Evolutionary conservation across 2,797 vertebrate species (phyloP).

Genomic region (Vespertilio murinus): DNA sequence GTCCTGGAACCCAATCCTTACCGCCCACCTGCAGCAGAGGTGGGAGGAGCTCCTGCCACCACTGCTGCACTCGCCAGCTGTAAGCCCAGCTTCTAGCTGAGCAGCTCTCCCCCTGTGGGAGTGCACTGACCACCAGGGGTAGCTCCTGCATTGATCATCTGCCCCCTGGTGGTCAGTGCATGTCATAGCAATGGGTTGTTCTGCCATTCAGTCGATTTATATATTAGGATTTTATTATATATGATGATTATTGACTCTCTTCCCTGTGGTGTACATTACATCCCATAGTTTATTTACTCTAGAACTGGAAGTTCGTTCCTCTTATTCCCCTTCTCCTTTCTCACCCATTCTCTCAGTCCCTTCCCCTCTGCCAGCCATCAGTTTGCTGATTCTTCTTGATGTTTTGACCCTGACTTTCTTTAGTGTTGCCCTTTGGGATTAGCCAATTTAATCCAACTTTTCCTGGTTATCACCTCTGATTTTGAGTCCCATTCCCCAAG

Average conservation of each 20-base stretch:
- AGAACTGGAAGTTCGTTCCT: not conserved
- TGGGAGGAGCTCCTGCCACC: too few relatives aligned
- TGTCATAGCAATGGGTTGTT: too few relatives aligned
- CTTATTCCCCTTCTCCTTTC: not conserved
- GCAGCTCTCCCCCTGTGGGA: too few relatives aligned
- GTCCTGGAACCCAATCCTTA: too few relatives aligned
- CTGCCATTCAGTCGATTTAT: too few relatives aligned
- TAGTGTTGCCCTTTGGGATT: not conserved
- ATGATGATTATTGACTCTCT: not conserved
- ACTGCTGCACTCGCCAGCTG: too few relatives aligned
- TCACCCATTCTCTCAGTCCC: not conserved
- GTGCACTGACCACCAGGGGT: too few relatives aligned
- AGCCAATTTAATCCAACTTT: not conserved
- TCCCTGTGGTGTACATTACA: not conserved
- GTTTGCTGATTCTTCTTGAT: not conserved
- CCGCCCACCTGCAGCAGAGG: rapidly evolving
- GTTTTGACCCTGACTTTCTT: not conserved
- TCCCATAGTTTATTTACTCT: not conserved
- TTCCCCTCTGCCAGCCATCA: not conserved
- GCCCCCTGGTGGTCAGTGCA: too few relatives aligned
- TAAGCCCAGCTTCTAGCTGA: too few relatives aligned
- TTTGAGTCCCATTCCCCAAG: not conserved
- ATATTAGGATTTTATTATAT: too few relatives aligned
- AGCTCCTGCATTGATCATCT: too few relatives aligned
- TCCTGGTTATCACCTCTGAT: not conserved